phyloP scores from a whole-genome alignment of 2,888 invertebrate genomes.

The Mesorhabditis spiculigera region DNA sequence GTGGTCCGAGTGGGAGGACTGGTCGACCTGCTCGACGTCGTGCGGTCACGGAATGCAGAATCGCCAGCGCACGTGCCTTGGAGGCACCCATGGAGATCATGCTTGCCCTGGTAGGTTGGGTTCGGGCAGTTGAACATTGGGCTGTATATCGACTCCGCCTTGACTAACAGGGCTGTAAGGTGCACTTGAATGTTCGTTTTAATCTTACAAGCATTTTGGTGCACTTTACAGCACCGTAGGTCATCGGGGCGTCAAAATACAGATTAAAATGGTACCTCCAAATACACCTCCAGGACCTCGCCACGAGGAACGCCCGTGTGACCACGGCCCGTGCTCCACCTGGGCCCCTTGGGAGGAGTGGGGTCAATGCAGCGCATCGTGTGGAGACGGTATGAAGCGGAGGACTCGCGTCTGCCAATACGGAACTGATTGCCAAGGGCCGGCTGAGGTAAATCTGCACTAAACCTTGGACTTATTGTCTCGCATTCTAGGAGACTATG shows the following conservation, averaged over 20 bases:
- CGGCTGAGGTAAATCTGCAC: slow-evolving; percentile 25
- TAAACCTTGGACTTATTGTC: not conserved
- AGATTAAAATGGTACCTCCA: no score
- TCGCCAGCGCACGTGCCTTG: slow-evolving; percentile 41
- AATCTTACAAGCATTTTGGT: no score
- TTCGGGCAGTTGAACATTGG: no score
- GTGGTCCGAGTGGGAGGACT: slow-evolving; percentile 45
- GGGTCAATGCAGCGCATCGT: slow-evolving; percentile 40
- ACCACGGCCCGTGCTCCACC: slow-evolving; percentile 39
- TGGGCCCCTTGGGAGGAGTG: slow-evolving; percentile 51
- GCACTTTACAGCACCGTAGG: no score
- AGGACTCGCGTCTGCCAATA: slow-evolving; percentile 43
- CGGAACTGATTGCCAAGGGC: slow-evolving; percentile 49
- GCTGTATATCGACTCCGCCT: no score
- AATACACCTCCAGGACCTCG: slow-evolving; percentile 23
- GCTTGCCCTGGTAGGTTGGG: slow-evolving; percentile 26
- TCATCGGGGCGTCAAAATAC: no score
- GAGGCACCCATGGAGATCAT: slow-evolving; percentile 37
- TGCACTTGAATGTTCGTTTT: no score
- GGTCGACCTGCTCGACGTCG: slow-evolving; percentile 42
- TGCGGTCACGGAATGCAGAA: slow-evolving; percentile 42
- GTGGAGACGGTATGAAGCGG: slow-evolving; percentile 45
- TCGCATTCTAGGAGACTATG: slow-evolving; percentile 26
- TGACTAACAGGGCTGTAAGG: no score
- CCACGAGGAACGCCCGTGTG: slow-evolving; percentile 32